Evolutionary conservation across 2,888 invertebrate genomes (phyloP), one percentile per base, ranked within the genome.

Genomic region (Lepidocyrtoides sp.): DNA sequence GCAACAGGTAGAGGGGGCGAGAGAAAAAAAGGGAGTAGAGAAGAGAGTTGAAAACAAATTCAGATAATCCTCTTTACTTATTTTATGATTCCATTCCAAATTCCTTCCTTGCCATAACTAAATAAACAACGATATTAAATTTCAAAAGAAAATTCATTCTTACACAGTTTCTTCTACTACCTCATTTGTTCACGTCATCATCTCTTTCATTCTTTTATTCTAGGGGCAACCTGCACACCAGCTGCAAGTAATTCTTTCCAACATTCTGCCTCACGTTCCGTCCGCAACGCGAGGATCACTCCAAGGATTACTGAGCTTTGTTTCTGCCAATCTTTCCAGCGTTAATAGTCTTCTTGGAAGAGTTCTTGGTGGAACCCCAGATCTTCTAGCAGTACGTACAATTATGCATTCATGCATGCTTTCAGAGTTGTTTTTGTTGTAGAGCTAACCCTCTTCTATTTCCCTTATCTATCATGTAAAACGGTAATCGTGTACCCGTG

Each of bases 201-300:
- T 54, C 12, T 57, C 41, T 36, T 36, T 10, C n/a, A 44, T 23
- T 36, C 36, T 36, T 36, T 51, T 48, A 41, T 51, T 75, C n/a
- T 79, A 93, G 93, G 89, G 84, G 69, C 91, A 85, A 10, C 93
- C 93, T 60, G 94, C 91, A n/a, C 84, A 92, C n/a, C 93, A 94
- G 86, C 84, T 94, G 4, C 83, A 91, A 83, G 75, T 83, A 1
- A 91, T 93, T 57, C 63, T 94, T n/a, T 57, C 84, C 23, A 83
- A 54, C 0, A 44, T 93, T 10, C n/a, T 90, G 10, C 93, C 94
- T 5, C 75, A 89, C 41, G 92, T 91, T 26, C 91, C 92, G 10
- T 12, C 75, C 8, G 81, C 54, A 48, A 32, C 88, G 5, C 83
- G 91, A 91, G 85, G 48, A n/a, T 72, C 92, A 12, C 79, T 94